phyloP scores from a whole-genome alignment of 2,797 vertebrate species.

The Micromesistius poutassou region DNA sequence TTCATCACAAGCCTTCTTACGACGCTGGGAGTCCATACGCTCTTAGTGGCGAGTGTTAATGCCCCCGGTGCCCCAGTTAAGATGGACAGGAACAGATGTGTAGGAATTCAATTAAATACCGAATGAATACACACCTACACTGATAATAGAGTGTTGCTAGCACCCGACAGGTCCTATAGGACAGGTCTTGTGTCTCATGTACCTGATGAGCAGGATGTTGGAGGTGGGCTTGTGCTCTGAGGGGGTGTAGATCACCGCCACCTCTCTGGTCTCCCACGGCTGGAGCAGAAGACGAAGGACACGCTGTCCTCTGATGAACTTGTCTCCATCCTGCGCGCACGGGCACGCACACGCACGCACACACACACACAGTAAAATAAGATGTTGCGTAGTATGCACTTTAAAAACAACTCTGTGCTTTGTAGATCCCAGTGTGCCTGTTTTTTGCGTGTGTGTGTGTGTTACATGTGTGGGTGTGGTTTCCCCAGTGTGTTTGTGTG shows the following conservation, averaged over 20 bases:
- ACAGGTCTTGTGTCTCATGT: constrained; percentile 5
- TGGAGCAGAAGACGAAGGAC: constrained; percentile 78
- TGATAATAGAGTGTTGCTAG: background rate
- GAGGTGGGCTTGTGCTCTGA: constrained; percentile 84
- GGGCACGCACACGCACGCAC: background rate
- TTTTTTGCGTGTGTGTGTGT: constrained; percentile 3
- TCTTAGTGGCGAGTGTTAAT: no score
- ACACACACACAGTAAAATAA: background rate
- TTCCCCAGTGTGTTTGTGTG: background rate
- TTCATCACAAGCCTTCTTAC: background rate
- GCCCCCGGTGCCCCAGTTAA: no score
- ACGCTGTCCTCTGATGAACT: constrained; percentile 22
- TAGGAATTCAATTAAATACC: no score
- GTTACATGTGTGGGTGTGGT: background rate
- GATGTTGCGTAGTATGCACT: background rate
- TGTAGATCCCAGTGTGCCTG: background rate
- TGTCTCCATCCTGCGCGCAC: constrained; percentile 46
- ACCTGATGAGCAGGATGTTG: constrained; percentile 93
- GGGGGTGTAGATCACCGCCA: constrained; percentile 86
- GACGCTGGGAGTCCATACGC: no score
- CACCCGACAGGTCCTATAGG: background rate
- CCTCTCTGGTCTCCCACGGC: constrained; percentile 82
- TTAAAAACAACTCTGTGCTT: background rate
- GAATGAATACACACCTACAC: background rate
- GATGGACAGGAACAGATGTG: no score